Base-by-base conservation (phyloP, 2,888 invertebrate genomes). In the Biston betularia region DNA sequence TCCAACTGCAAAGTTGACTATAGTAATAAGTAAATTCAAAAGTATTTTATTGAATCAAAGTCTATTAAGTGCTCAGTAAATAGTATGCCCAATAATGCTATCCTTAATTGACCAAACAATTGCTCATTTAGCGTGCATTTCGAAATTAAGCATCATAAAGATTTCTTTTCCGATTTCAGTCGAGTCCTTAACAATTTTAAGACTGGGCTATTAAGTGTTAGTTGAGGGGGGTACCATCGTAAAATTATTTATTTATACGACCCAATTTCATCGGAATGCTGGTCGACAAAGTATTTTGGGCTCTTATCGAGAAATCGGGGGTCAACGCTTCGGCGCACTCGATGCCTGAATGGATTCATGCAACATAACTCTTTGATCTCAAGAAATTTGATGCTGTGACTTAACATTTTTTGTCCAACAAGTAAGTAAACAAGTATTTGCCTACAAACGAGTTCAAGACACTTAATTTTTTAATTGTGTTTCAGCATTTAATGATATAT, bases 181-280 rank as follows among this genome's bases (percentile, higher is more conserved):
- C 80, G 76, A 80, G 78, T 82, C 83, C 82, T 83, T 79, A 86
- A 87, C 83, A 85, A 81, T 83, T 88, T 87, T 86, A 85, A 85
- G 84, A 85, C 83, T 73, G 74, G 76, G 81, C 83, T 76, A 82
- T 86, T 87, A 87, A 86, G 84, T 85, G 86, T 87, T 87, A 88
- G 87, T 88, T 85, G 85, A 24, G 24, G 81, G 81, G 80, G 86
- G 87, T 84, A 83, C 83, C 88, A 86, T 89, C 85, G 84, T 89
- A 88, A 89, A 89, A 89, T 89, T 89, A 89, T 90, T 89, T 90
- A 90, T 90, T 90, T 90, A 91, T 89, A 88, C 87, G 89, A 89
- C 90, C 91, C 86, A 89, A 89, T 91, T 92, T 87, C 81, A 85
- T 85, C 80, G 84, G 87, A 84, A 86, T 89, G 86, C 83, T 85